Evolutionary conservation across 2,888 invertebrate species (phyloP).

Genomic region (Drosophila peninsularis): DNA sequence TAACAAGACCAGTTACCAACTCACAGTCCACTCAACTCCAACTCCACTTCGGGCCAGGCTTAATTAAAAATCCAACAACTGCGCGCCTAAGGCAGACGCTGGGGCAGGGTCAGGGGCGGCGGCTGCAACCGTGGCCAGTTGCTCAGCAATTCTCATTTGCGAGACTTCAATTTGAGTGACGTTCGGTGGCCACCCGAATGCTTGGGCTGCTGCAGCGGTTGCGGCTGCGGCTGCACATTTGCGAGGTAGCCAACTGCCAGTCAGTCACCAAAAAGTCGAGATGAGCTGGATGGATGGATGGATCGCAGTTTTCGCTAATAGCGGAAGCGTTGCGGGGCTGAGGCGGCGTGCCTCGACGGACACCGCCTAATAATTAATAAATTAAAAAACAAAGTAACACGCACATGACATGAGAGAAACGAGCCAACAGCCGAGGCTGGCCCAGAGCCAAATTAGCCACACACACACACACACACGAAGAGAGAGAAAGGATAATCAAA

Average conservation of each 20-base stretch:
- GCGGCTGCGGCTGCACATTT: conserved; percentile 24
- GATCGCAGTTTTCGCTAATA: conserved; percentile 63
- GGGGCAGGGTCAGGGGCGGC: not conserved
- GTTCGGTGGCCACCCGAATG: conserved; percentile 74
- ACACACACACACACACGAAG: conserved; percentile 5
- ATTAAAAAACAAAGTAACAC: conserved; percentile 74
- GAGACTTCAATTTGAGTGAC: conserved; percentile 78
- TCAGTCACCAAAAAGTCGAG: conserved; percentile 18
- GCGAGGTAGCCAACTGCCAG: conserved; percentile 72
- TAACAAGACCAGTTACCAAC: conserved; percentile 74
- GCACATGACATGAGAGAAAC: conserved; percentile 57
- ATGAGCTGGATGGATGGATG: conserved; percentile 18
- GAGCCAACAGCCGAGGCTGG: conserved; percentile 1
- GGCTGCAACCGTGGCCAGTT: conserved; percentile 12
- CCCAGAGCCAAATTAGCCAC: conserved; percentile 18
- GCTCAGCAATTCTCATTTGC: conserved; percentile 72
- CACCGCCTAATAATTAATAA: conserved; percentile 77
- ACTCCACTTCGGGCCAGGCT: conserved; percentile 54
- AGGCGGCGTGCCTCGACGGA: conserved; percentile 22
- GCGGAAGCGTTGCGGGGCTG: conserved; percentile 66
- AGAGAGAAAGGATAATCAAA: conserved; percentile 70
- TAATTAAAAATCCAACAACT: conserved; percentile 79
- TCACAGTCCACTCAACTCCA: conserved; percentile 17
- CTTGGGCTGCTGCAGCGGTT: conserved; percentile 21
- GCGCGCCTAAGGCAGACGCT: conserved; percentile 15